Evolutionary conservation across 1,140 invertebrate species (phyloP).

Genomic region (Aphidius gifuensis): DNA sequence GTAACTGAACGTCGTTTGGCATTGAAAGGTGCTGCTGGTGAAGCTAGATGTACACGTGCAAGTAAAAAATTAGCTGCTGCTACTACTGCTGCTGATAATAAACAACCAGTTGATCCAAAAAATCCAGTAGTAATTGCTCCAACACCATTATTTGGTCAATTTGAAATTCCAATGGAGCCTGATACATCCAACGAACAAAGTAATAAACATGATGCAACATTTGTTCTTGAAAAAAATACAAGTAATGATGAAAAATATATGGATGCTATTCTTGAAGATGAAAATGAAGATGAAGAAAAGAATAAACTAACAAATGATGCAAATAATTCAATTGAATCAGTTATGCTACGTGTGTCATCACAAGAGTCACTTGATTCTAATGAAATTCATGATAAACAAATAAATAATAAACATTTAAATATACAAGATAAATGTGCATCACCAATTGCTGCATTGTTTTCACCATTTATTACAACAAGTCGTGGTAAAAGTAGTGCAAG

Average conservation of each 20-base stretch:
- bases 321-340: conserved; percentile 3
- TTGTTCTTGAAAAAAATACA: neutral
- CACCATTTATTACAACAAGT: conserved; percentile 42
- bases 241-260: neutral
- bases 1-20: conserved; percentile 43
- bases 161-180: neutral
- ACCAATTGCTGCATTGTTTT: conserved; percentile 33
- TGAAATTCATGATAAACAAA: conserved; percentile 11
- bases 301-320: neutral
- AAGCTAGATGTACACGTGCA: neutral
- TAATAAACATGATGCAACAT: conserved; percentile 15
- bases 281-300: neutral
- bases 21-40: conserved; percentile 28
- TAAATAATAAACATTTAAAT: neutral
- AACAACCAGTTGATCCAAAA: conserved; percentile 33
- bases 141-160: conserved; percentile 33
- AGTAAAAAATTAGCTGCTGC: neutral
- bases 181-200: neutral
- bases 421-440: neutral
- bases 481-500: conserved; percentile 53
- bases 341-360: neutral
- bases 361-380: neutral
- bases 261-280: conserved; percentile 4
- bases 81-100: neutral
- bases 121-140: conserved; percentile 27